Base-by-base conservation (phyloP, 1,140 invertebrate species). In the Stenopsyche tienmushanensis region DNA sequence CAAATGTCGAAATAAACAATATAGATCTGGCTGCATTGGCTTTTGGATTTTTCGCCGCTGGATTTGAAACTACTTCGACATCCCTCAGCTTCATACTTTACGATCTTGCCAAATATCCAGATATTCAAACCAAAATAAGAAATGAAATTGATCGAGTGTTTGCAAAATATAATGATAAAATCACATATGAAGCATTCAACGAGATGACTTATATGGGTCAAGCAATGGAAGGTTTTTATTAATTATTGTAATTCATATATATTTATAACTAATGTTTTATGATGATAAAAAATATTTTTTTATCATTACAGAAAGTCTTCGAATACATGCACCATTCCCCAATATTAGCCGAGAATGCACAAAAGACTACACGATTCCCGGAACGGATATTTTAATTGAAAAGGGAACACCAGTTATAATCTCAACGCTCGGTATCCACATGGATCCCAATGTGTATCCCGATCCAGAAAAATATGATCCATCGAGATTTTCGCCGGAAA, bases 401-500 rank as follows among this genome's bases (percentile, higher is more conserved):
- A 76, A 80, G 71, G 85, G 83, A 13, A 83, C 81, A 0, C 76
- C 75, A 0, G 71, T 86, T 1, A 34, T 83, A 7, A 83, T 89
- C 52, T 85, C 87, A 1, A 76, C 84, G 0, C 78, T 79, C 64
- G 82, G 74, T 3, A 77, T 91, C 21, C 88, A 91, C 67, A 77
- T 77, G 25, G 83, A 88, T 75, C 75, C 77, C 23, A 72, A 76
- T 71, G 72, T 82, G 41, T 88, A 80, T 71, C 80, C 81, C 0
- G 76, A 87, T 44, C 85, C 86, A 1, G 77, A 85, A 8, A 71
- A 75, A 39, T 88, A 85, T 62, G 78, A 85, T 69, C 86, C 86
- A 0, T 83, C 86, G 54, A 73, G 86, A 54, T 88, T 87, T 62
- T 75, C 71, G 7, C 69, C 77, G 0, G 78, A 84, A 55, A 77